phyloP scores from a whole-genome alignment of 1,140 invertebrate genomes.

The Reticulitermes speratus region DNA sequence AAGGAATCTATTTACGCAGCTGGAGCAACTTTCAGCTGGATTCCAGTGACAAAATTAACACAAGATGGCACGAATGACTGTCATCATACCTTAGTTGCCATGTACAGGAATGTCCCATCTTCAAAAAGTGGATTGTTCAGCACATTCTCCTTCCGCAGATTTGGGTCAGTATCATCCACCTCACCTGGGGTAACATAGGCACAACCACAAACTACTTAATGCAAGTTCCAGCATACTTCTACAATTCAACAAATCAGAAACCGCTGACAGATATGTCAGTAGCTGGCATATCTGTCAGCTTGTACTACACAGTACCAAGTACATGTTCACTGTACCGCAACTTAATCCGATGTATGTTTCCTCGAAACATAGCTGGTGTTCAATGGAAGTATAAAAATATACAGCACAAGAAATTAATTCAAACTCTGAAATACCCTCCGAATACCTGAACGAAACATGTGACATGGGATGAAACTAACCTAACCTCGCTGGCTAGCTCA shows the following conservation, averaged over 20 bases:
- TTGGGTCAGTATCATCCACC: conserved; percentile 44
- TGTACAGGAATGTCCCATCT: conserved; percentile 61
- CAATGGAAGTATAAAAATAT: conserved; percentile 21
- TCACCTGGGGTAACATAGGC: conserved; percentile 35
- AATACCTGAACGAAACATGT: neutral
- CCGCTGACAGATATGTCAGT: neutral
- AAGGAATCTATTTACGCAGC: too few relatives aligned
- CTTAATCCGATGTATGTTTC: too few relatives aligned
- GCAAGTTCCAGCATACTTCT: too few relatives aligned
- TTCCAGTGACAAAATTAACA: too few relatives aligned
- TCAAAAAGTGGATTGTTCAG: conserved; percentile 53
- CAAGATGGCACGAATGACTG: too few relatives aligned
- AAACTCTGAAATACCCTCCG: conserved; percentile 33
- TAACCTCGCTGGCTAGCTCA: neutral
- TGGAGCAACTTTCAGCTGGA: too few relatives aligned
- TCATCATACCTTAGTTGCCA: conserved; percentile 58
- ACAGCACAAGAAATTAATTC: conserved; percentile 36
- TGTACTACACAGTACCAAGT: too few relatives aligned
- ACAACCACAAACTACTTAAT: neutral
- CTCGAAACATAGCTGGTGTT: too few relatives aligned
- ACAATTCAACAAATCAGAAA: neutral
- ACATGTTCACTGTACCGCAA: too few relatives aligned
- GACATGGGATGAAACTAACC: too few relatives aligned
- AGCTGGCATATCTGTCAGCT: neutral
- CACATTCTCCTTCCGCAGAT: conserved; percentile 53